Percentiles rank a stretch among this genome's conserved stretches.
Conservation (phyloP, 2,888 invertebrate species). For the Drosophila tanythrix region DNA sequence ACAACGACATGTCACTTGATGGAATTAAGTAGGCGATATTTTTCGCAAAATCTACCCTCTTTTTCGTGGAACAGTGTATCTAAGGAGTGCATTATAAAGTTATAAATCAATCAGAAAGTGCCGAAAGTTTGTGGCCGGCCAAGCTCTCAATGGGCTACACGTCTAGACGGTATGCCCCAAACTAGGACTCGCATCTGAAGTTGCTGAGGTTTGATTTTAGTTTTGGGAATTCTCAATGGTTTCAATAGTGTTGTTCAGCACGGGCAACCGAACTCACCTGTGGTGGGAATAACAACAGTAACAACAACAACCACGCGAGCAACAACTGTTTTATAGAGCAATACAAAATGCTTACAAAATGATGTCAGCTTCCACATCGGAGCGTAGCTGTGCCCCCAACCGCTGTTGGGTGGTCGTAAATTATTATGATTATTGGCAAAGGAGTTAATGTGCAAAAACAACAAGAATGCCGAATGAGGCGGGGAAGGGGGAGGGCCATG, state of each 20-base stretch:
- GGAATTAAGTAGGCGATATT: neutral
- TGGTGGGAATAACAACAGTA: slow-evolving; percentile 8
- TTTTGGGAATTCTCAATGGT: slow-evolving; percentile 24
- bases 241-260: slow-evolving; percentile 16
- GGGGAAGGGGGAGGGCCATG: slow-evolving; percentile 5
- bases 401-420: slow-evolving; percentile 72
- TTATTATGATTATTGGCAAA: slow-evolving; percentile 76
- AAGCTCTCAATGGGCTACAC: slow-evolving; percentile 25
- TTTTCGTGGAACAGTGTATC: neutral
- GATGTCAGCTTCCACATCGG: slow-evolving; percentile 51
- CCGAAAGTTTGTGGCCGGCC: slow-evolving; percentile 25
- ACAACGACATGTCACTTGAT: neutral
- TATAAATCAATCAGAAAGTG: slow-evolving; percentile 19
- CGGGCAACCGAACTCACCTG: slow-evolving; percentile 11
- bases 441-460: slow-evolving; percentile 70
- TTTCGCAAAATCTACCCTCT: neutral
- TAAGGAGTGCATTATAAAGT: neutral
- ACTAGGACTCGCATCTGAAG: slow-evolving; percentile 5
- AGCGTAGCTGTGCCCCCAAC: slow-evolving; percentile 12
- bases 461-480: slow-evolving; percentile 18
- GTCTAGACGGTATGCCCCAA: slow-evolving; percentile 37
- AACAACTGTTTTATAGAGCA: slow-evolving; percentile 35
- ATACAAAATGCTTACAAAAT: slow-evolving; percentile 69
- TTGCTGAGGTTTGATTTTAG: slow-evolving; percentile 33
- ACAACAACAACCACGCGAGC: slow-evolving; percentile 3